These are phyloP conservation scores for Tichodroma muraria DNA, from an alignment of 2,113 vertebrate genomes.

Conservation along the genomic window DNA sequence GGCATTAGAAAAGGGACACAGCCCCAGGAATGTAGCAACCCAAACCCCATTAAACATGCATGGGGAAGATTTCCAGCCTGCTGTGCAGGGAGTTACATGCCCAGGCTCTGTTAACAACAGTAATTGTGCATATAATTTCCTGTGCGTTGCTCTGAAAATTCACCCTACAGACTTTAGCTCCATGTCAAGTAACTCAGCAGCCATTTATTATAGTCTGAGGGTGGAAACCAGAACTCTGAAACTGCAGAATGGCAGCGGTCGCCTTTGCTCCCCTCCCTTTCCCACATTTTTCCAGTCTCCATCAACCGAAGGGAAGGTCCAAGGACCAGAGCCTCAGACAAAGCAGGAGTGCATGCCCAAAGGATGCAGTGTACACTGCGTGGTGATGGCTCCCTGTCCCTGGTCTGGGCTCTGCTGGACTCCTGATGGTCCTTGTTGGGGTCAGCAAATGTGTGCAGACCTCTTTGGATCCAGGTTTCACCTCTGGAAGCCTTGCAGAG, in stretches of 20 bases:
- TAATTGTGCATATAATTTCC: slow-evolving; percentile 73
- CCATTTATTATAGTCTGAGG: slow-evolving; percentile 32
- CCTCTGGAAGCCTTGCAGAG: background rate
- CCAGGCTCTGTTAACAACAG: slow-evolving; percentile 70
- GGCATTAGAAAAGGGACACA: slow-evolving; percentile 55
- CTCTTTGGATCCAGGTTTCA: background rate
- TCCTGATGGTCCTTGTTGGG: background rate
- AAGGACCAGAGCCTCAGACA: background rate
- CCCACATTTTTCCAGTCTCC: background rate
- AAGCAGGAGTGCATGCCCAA: background rate
- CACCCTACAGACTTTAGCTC: slow-evolving; percentile 59
- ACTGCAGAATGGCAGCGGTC: background rate
- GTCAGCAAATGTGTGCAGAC: background rate
- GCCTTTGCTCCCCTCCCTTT: background rate
- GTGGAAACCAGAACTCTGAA: background rate
- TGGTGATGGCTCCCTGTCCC: background rate
- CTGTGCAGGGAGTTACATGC: slow-evolving; percentile 69
- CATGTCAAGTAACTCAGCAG: slow-evolving; percentile 39
- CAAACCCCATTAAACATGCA: slow-evolving; percentile 71
- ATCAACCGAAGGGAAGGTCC: background rate
- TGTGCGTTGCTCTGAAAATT: slow-evolving; percentile 55
- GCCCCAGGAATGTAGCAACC: slow-evolving; percentile 63
- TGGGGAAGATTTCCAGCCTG: slow-evolving; percentile 64
- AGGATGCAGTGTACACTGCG: background rate
- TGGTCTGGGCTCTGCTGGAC: background rate